Percentiles rank a stretch among this genome's conserved stretches.
Evolutionary conservation across 2,113 vertebrate species (phyloP).

Genomic region (Cacatua alba): DNA sequence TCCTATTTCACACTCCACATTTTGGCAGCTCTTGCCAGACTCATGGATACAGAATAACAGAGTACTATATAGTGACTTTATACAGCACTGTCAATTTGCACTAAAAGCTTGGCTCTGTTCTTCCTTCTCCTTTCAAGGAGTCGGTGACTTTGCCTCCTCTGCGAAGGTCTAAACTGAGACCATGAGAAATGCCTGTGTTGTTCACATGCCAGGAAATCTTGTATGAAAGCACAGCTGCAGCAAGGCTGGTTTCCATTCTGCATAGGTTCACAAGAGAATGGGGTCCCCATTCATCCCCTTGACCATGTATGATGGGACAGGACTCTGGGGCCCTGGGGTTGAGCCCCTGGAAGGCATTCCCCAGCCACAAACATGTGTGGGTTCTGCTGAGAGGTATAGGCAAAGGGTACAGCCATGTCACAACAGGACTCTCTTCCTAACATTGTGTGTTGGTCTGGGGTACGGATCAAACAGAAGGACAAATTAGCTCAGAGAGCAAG

Average conservation of each 20-base stretch:
- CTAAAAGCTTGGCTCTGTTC: not conserved
- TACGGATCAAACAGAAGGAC: not conserved
- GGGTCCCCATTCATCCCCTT: not conserved
- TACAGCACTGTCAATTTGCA: not conserved
- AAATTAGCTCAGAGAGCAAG: not conserved
- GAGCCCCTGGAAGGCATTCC: not conserved
- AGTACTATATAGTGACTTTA: not conserved
- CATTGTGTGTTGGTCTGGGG: not conserved
- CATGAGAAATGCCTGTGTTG: not conserved
- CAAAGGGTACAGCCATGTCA: not conserved
- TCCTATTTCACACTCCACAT: conserved; percentile 28
- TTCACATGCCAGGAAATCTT: not conserved
- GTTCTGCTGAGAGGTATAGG: not conserved
- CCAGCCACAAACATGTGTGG: not conserved
- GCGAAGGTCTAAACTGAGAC: not conserved
- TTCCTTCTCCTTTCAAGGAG: not conserved
- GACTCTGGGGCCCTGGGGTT: not conserved
- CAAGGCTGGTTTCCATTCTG: not conserved
- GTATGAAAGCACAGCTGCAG: conserved; percentile 9
- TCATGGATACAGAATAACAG: not conserved
- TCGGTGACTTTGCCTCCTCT: not conserved
- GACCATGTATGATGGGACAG: not conserved
- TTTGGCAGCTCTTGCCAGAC: not conserved
- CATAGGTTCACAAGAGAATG: not conserved
- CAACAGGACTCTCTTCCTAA: not conserved